phyloP scores from a whole-genome alignment of 2,888 invertebrate species.

The Agrypnus murinus region DNA sequence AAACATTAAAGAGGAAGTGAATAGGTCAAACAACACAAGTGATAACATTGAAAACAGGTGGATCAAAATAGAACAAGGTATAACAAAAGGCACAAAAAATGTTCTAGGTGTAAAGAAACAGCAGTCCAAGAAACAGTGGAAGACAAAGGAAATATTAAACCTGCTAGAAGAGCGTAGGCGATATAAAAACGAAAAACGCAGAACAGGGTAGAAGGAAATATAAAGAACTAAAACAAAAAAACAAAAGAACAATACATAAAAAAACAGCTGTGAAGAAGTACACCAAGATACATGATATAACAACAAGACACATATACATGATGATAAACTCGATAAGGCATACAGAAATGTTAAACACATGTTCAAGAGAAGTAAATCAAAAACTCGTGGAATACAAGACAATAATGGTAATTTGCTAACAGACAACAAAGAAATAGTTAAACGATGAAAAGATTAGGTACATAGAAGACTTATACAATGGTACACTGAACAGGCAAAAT shows the following conservation, averaged over 20 bases:
- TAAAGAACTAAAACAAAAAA: not conserved
- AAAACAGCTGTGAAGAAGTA: not conserved
- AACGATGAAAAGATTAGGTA: too few relatives aligned
- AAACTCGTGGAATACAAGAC: slow-evolving; percentile 1
- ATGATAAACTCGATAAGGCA: not conserved
- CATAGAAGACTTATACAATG: too few relatives aligned
- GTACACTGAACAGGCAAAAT: not conserved
- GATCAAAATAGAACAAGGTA: slow-evolving; percentile 1
- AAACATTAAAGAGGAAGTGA: not conserved
- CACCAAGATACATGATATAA: too few relatives aligned
- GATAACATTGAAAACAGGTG: too few relatives aligned
- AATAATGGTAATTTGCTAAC: not conserved
- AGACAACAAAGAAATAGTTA: not conserved
- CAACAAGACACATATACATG: too few relatives aligned
- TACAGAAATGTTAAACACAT: not conserved
- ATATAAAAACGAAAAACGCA: not conserved
- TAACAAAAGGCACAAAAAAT: too few relatives aligned
- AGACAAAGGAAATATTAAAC: not conserved
- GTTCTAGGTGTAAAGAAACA: too few relatives aligned
- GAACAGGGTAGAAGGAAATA: not conserved
- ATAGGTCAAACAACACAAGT: not conserved
- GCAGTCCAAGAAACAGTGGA: not conserved
- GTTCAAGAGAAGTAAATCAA: too few relatives aligned
- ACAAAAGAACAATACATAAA: too few relatives aligned
- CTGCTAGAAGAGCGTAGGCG: not conserved